Evolutionary conservation across 2,888 invertebrate genomes (phyloP), one percentile per base, ranked within the genome.

Genomic region (Eueremaeus valkanovi): DNA sequence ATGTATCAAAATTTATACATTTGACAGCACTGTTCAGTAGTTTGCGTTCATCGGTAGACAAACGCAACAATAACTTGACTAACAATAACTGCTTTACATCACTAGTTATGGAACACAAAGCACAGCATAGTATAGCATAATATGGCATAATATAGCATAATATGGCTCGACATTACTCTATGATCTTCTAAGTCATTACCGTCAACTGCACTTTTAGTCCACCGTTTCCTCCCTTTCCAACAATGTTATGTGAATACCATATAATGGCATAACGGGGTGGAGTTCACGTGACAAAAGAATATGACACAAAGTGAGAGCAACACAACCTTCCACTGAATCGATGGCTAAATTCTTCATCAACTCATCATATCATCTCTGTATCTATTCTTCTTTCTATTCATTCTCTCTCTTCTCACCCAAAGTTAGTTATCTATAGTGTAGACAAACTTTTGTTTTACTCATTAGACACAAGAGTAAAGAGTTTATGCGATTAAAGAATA

Each of bases 281-380:
- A 40, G 68, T 68, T 40, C 68, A 68, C 42, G 68, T 68, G 68
- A 68, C 68, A 68, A 68, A 68, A 68, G 21, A 68, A 68, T 68
- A 68, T 68, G 68, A 68, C 68, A 68, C 24, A 40, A 18, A 27
- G 31, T 18, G 33, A 42, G 36, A 24, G 68, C 68, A 68, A 40
- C 68, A 68, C n/a, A n/a, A n/a, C n/a, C n/a, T n/a, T 40, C n/a
- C 40, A 66, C 1, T 36, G 18, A 6, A 68, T 68, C 68, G 21
- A n/a, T 40, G 40, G 68, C 16, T 8, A 24, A 21, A 8, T n/a
- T 36, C 3, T 1, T 21, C 40, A 24, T 31, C 61, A 33, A 31
- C 61, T 31, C 33, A 61, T 33, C 33, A 31, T 2, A 61, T 61
- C 31, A 61, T 61, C 55, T 13, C 21, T 55, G 36, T 11, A 36